These are phyloP conservation scores for Eupithecia vulgata DNA, from an alignment of 2,888 invertebrate genomes.

Conservation along the genomic window DNA sequence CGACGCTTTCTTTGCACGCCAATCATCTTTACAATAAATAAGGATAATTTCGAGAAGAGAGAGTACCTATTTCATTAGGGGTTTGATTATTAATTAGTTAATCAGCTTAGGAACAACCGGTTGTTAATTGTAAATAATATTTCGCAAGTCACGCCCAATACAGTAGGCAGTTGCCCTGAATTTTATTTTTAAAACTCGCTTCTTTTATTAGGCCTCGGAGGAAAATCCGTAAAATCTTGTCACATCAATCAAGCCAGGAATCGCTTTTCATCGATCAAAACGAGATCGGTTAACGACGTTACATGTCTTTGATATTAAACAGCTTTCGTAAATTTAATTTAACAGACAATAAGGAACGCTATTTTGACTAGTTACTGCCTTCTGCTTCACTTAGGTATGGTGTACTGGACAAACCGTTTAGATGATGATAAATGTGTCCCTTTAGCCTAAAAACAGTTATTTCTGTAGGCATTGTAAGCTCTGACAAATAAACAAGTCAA, in stretches of 20 bases:
- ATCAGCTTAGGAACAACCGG: neutral
- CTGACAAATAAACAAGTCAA: too few species aligned
- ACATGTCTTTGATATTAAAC: constrained; percentile 32
- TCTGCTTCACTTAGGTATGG: neutral
- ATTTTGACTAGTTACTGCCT: neutral
- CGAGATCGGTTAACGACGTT: constrained; percentile 46
- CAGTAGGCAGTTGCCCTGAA: neutral
- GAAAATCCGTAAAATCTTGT: constrained; percentile 51
- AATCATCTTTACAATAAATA: too few species aligned
- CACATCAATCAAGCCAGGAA: constrained; percentile 68
- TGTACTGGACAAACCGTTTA: neutral
- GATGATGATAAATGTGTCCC: neutral
- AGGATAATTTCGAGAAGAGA: too few species aligned
- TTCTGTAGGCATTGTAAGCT: too few species aligned
- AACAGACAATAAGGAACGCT: neutral
- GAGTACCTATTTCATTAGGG: neutral
- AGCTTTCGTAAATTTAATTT: constrained; percentile 10
- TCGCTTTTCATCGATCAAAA: constrained; percentile 65
- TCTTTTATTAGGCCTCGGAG: constrained; percentile 6
- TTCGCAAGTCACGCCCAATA: neutral
- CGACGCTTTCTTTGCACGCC: neutral
- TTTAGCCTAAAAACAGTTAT: too few species aligned
- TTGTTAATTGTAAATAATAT: neutral
- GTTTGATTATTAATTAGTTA: neutral
- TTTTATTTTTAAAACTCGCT: neutral